Evolutionary conservation across 1,140 invertebrate genomes (phyloP).

Genomic region (Heliconius hermathena): DNA sequence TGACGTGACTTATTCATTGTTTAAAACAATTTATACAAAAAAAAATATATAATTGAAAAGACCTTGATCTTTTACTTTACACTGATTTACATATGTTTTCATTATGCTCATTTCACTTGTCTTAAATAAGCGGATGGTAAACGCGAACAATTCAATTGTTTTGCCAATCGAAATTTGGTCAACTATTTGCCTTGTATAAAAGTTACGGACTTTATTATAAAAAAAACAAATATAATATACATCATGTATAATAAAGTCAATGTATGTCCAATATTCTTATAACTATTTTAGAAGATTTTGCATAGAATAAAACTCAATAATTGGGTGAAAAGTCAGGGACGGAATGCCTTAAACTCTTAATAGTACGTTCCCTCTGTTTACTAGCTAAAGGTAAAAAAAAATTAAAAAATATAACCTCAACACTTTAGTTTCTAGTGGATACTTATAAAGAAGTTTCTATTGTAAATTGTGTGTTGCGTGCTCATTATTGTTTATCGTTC

Average conservation of each 20-base stretch:
- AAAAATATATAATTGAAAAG: constrained; percentile 52
- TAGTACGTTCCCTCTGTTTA: too few species aligned
- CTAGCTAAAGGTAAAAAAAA: too few species aligned
- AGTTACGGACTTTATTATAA: not conserved
- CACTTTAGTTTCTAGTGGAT: constrained; percentile 22
- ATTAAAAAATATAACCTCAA: not conserved
- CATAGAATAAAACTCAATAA: not conserved
- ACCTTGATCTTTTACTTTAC: constrained; percentile 57
- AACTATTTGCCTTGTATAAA: not conserved
- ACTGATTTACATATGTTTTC: constrained; percentile 59
- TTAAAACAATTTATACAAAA: constrained; percentile 56
- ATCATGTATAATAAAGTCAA: too few species aligned
- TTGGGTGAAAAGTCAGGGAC: too few species aligned
- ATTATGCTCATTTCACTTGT: constrained; percentile 46
- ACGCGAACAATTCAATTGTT: constrained; percentile 48
- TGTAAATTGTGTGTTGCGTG: constrained; percentile 28
- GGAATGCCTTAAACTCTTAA: too few species aligned
- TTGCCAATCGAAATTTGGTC: not conserved
- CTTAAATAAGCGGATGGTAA: constrained; percentile 40
- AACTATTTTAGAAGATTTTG: too few species aligned
- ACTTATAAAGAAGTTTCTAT: constrained; percentile 18
- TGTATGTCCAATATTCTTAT: too few species aligned
- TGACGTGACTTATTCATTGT: constrained; percentile 59
- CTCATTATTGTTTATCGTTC: constrained; percentile 47
- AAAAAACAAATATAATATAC: too few species aligned